phyloP scores from a whole-genome alignment of 2,888 invertebrate genomes.

The Nebria salina region DNA sequence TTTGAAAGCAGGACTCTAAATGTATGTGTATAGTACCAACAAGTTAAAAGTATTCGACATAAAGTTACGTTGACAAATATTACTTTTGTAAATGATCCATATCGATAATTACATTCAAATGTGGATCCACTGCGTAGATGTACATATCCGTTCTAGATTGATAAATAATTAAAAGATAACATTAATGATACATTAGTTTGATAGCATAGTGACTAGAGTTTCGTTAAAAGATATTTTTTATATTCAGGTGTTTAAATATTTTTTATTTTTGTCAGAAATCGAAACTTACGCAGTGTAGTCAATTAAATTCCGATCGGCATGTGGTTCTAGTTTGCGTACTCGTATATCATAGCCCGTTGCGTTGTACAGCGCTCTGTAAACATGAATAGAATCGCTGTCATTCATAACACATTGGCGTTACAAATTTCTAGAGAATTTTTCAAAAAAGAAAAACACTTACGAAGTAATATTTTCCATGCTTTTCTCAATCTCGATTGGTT shows the following conservation, averaged over 20 bases:
- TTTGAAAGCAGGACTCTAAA: slow-evolving; percentile 71
- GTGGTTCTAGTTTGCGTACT: slow-evolving; percentile 81
- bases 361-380: slow-evolving; percentile 70
- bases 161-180: slow-evolving; percentile 49
- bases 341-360: slow-evolving; percentile 83
- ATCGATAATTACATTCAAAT: slow-evolving; percentile 82
- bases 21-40: slow-evolving; percentile 47
- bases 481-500: slow-evolving; percentile 79
- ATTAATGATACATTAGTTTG: too few species aligned
- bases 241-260: neutral
- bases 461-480: slow-evolving; percentile 75
- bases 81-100: slow-evolving; percentile 82
- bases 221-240: neutral
- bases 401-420: neutral
- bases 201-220: too few species aligned
- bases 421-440: neutral
- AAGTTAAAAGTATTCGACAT: neutral
- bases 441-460: slow-evolving; percentile 58
- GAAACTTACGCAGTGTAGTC: slow-evolving; percentile 73
- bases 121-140: slow-evolving; percentile 84
- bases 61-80: slow-evolving; percentile 55
- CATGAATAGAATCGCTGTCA: slow-evolving; percentile 23
- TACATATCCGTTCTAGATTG: slow-evolving; percentile 82
- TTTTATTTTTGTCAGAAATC: neutral
- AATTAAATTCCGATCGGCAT: slow-evolving; percentile 72